Percentiles rank a stretch among this genome's conserved stretches.
Conservation (phyloP, 2,888 invertebrate species). For the Monoplex corrugatus region DNA sequence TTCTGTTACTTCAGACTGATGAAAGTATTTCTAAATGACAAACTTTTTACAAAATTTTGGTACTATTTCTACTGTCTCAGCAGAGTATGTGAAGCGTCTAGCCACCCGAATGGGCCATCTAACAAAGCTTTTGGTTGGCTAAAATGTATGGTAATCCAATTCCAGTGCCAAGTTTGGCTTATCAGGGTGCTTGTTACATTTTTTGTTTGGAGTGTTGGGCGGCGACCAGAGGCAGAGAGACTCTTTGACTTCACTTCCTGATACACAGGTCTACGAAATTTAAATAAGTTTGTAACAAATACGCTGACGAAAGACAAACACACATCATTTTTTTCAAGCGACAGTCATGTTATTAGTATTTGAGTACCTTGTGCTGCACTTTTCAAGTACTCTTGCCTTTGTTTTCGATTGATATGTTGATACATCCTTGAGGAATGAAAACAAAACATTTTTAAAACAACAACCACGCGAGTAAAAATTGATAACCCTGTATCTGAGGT, state of each 20-base stretch:
- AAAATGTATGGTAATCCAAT: slow-evolving; percentile 26
- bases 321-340: too few species aligned
- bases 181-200: slow-evolving; percentile 17
- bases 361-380: too few species aligned
- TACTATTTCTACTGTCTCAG: slow-evolving; percentile 10
- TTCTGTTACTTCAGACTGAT: background rate
- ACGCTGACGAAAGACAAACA: too few species aligned
- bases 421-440: too few species aligned
- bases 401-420: too few species aligned
- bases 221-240: background rate
- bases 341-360: too few species aligned
- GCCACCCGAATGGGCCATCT: background rate
- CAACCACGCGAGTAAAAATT: too few species aligned
- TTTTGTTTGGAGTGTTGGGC: background rate
- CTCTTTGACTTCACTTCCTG: slow-evolving; percentile 14
- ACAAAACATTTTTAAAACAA: too few species aligned
- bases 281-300: too few species aligned
- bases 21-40: background rate
- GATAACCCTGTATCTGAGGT: too few species aligned
- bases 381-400: too few species aligned
- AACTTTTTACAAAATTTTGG: background rate
- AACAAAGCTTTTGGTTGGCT: slow-evolving; percentile 29
- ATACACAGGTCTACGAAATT: background rate
- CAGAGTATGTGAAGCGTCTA: background rate
- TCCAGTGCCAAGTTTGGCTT: background rate